Evolutionary conservation across 2,888 invertebrate species (phyloP).

Genomic region (Sycophila texana): DNA sequence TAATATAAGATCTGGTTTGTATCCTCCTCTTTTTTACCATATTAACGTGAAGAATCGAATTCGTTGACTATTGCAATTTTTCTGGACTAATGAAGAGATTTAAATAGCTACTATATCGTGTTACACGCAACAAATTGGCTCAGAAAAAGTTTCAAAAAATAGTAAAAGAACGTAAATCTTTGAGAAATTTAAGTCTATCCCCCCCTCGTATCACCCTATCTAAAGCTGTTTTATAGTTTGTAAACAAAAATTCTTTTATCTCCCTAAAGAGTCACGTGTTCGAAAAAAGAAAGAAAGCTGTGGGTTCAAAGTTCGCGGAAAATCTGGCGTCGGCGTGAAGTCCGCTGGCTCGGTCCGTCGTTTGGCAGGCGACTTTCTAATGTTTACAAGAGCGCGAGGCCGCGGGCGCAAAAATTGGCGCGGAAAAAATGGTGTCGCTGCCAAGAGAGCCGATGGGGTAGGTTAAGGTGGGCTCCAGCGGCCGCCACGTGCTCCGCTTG

Average conservation of each 20-base stretch:
- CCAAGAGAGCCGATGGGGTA: constrained; percentile 71
- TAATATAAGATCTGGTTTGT: too few species aligned
- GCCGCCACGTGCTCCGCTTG: not conserved
- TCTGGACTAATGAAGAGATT: too few species aligned
- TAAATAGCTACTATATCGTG: too few species aligned
- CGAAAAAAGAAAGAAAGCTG: not conserved
- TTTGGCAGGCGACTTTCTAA: constrained; percentile 72
- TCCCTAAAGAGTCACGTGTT: not conserved
- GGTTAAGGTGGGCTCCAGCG: constrained; percentile 65
- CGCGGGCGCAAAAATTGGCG: constrained; percentile 73
- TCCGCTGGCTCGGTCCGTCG: constrained; percentile 52
- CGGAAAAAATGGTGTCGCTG: constrained; percentile 65
- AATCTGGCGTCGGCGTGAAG: constrained; percentile 54
- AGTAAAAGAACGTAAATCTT: too few species aligned
- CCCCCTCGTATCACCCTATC: too few species aligned
- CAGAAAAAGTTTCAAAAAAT: too few species aligned
- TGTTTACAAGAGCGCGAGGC: constrained; percentile 67
- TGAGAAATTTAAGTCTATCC: too few species aligned
- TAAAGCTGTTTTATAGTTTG: not conserved
- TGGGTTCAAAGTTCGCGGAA: constrained; percentile 52
- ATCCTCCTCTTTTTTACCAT: too few species aligned
- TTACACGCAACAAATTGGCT: too few species aligned
- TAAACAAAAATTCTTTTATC: not conserved
- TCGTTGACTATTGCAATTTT: too few species aligned
- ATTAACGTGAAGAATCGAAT: too few species aligned